A percentile compares a stretch with the other conserved stretches of the same genome.
Evolutionary conservation across 2,113 vertebrate genomes (phyloP).

Genomic region (Chloropsis hardwickii): DNA sequence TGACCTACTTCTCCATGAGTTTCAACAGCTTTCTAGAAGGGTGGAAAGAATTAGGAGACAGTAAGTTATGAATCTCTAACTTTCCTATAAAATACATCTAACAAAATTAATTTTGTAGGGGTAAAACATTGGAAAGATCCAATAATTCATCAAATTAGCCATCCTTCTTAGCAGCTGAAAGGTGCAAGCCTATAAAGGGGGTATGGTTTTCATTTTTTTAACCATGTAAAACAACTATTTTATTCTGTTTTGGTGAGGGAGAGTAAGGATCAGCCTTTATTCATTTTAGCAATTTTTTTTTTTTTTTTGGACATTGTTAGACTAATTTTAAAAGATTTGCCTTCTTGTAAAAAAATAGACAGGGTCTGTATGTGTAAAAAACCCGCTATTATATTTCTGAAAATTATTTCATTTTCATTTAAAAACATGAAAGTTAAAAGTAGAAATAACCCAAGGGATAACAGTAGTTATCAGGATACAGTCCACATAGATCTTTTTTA

Average conservation of each 20-base stretch:
- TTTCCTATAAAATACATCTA: background rate
- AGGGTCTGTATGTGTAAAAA: background rate
- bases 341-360: background rate
- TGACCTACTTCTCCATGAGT: background rate
- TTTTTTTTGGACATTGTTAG: background rate
- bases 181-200: background rate
- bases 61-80: background rate
- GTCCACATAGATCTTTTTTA: background rate
- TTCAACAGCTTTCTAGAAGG: background rate
- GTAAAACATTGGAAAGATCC: background rate
- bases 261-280: background rate
- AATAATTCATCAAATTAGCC: background rate
- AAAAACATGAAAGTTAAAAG: background rate
- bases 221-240: background rate
- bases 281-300: background rate
- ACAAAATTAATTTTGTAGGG: background rate
- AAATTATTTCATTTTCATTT: constrained; percentile 37
- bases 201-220: background rate
- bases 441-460: background rate
- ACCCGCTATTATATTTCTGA: background rate
- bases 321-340: background rate
- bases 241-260: rapidly evolving
- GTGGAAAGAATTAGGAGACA: background rate
- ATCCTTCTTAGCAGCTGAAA: background rate
- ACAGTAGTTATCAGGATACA: background rate